These are phyloP conservation scores for Drosophila tsacasi DNA, from an alignment of 1,140 invertebrate genomes.

Conservation along the genomic window DNA sequence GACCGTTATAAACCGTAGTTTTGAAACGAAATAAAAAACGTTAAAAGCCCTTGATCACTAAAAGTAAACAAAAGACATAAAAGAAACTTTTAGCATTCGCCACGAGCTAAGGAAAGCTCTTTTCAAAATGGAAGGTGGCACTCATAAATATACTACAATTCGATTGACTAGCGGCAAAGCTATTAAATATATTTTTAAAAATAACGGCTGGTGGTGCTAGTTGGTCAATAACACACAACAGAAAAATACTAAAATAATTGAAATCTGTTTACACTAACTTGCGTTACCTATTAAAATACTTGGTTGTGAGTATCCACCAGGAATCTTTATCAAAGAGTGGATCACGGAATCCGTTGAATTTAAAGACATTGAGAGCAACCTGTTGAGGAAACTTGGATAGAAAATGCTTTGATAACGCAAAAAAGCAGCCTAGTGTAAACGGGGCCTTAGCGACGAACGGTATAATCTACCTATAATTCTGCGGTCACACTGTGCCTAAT, in stretches of 20 bases:
- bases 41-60: background rate
- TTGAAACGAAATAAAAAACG: background rate
- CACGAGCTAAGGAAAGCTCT: background rate
- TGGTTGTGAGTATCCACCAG: too few relatives aligned
- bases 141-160: background rate
- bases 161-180: background rate
- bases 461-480: background rate
- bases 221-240: background rate
- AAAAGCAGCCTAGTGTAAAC: too few relatives aligned
- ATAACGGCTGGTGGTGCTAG: background rate
- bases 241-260: background rate
- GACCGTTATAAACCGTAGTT: background rate
- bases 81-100: slow-evolving; percentile 5
- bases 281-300: too few relatives aligned
- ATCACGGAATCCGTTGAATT: too few relatives aligned
- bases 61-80: slow-evolving; percentile 9
- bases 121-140: background rate
- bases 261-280: too few relatives aligned
- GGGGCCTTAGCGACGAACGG: background rate
- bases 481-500: slow-evolving; percentile 21
- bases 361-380: too few relatives aligned
- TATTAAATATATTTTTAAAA: background rate
- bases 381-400: too few relatives aligned
- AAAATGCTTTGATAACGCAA: too few relatives aligned
- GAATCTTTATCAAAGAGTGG: too few relatives aligned